Percentiles rank a stretch among this genome's conserved stretches.
Evolutionary conservation across 64 coral and sea anemone species (phyloP).

Genomic region (Astreopora myriophthalma): DNA sequence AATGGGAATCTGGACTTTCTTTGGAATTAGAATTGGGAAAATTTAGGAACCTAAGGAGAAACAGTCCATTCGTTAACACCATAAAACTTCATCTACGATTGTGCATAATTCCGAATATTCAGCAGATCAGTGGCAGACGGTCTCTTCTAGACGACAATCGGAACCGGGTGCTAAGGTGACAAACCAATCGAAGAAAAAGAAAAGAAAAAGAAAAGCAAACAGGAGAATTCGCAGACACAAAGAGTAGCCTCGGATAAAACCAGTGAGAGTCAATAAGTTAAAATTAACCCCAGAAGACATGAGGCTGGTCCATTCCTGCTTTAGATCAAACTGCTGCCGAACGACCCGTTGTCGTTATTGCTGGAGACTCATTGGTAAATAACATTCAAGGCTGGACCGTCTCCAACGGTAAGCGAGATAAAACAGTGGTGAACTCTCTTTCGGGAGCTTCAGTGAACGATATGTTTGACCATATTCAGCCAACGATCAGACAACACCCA

Average conservation of each 20-base stretch:
- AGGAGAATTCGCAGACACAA: neutral
- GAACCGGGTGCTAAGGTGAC: neutral
- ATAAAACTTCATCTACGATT: neutral
- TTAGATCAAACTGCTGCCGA: neutral
- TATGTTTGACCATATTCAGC: neutral
- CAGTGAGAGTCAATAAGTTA: too few species aligned
- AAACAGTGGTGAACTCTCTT: neutral
- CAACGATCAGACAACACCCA: neutral
- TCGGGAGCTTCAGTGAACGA: neutral
- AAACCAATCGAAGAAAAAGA: neutral
- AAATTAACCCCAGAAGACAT: neutral
- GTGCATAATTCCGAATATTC: too few species aligned
- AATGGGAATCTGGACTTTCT: too few species aligned
- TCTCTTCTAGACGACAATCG: neutral
- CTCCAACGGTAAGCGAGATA: neutral
- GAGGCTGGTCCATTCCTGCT: neutral
- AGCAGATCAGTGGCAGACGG: neutral
- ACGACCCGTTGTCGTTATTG: neutral
- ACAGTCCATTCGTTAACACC: too few species aligned
- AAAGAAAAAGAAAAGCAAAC: neutral
- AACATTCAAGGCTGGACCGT: neutral
- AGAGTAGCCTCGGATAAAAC: neutral
- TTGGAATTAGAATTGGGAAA: too few species aligned
- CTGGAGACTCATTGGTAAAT: neutral
- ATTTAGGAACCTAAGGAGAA: too few species aligned